Evolutionary conservation across 1,140 invertebrate genomes (phyloP).

Genomic region (Euwallacea similis): DNA sequence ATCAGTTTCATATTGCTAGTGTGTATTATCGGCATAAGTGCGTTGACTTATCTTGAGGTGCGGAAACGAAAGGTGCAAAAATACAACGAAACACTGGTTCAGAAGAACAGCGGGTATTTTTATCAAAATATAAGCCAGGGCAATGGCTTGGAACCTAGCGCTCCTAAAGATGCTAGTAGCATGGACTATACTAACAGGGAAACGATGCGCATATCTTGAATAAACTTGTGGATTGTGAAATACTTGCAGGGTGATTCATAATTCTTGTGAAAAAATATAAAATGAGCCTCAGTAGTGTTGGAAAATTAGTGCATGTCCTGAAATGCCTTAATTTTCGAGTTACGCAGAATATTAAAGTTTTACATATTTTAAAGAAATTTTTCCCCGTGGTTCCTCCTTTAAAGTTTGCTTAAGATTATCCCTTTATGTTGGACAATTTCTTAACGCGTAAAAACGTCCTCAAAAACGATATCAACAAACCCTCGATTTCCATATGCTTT

Average conservation of each 20-base stretch:
- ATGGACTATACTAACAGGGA: constrained; percentile 4
- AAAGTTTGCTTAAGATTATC: no score
- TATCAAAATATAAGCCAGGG: constrained; percentile 16
- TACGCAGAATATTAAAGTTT: no score
- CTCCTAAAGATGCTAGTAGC: constrained; percentile 8
- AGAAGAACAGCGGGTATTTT: constrained; percentile 8
- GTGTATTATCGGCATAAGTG: constrained; percentile 13
- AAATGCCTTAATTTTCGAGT: no score
- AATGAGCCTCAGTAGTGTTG: no score
- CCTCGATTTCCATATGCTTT: no score
- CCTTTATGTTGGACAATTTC: no score
- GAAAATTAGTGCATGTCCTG: no score
- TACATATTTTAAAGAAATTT: no score
- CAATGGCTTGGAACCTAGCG: constrained; percentile 7
- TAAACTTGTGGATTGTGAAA: background rate
- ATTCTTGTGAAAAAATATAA: no score
- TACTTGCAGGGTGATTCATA: background rate
- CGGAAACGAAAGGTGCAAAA: constrained; percentile 15
- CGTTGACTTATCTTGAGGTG: constrained; percentile 19
- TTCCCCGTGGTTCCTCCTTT: no score
- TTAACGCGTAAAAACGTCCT: no score
- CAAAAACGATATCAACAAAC: no score
- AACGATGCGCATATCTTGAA: background rate
- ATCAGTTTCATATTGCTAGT: constrained; percentile 17
- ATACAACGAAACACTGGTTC: background rate